phyloP scores from a whole-genome alignment of 2,113 vertebrate species.

The Megalops atlanticus region DNA sequence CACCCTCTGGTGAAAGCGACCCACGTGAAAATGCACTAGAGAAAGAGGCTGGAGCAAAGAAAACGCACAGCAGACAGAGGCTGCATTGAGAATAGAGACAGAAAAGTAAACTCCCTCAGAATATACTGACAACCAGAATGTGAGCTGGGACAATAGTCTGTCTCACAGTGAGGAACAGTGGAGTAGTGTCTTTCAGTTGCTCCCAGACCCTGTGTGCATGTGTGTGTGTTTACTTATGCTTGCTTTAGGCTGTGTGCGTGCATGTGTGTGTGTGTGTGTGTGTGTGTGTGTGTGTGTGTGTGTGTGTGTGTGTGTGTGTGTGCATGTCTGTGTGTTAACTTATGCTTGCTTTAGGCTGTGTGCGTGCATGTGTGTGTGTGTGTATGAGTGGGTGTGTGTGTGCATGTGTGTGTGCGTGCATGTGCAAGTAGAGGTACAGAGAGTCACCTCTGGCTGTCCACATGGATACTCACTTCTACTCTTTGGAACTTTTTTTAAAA shows the following conservation, averaged over 20 bases:
- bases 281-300: background rate
- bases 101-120: slow-evolving; percentile 21
- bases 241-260: background rate
- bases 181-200: slow-evolving; percentile 49
- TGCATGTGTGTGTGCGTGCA: background rate
- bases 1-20: slow-evolving; percentile 39
- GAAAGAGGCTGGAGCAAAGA: slow-evolving; percentile 31
- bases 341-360: background rate
- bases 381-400: background rate
- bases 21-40: slow-evolving; percentile 23
- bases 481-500: no score
- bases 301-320: background rate
- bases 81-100: slow-evolving; percentile 50
- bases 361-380: background rate
- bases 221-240: background rate
- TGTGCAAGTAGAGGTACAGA: no score
- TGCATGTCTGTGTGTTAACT: background rate
- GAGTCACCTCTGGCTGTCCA: no score
- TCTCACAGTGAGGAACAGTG: slow-evolving; percentile 51
- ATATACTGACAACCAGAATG: slow-evolving; percentile 7
- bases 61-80: slow-evolving; percentile 59
- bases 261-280: background rate
- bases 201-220: slow-evolving; percentile 11
- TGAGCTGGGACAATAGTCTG: slow-evolving; percentile 44
- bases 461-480: no score